Evolutionary conservation across 2,797 vertebrate genomes (phyloP).

Genomic region (Dendrocincla tyrannina): DNA sequence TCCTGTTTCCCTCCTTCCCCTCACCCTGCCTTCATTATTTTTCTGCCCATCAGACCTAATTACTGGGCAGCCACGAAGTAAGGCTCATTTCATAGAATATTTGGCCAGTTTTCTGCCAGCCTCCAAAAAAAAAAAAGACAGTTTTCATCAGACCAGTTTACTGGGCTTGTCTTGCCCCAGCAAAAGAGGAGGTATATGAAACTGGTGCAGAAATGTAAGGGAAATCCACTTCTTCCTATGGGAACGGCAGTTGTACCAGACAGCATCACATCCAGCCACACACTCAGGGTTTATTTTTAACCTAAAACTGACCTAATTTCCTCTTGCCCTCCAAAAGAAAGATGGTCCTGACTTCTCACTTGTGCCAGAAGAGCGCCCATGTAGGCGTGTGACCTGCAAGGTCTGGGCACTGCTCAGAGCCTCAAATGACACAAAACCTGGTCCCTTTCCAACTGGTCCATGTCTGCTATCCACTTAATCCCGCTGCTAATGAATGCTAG

Average conservation of each 20-base stretch:
- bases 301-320: not conserved
- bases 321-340: not conserved
- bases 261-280: not conserved
- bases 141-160: not conserved
- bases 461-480: not conserved
- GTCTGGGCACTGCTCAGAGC: not conserved
- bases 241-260: not conserved
- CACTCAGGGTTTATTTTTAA: not conserved
- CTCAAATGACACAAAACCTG: not conserved
- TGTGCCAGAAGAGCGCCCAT: not conserved
- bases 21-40: not conserved
- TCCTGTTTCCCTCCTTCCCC: not conserved
- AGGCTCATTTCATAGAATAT: not conserved
- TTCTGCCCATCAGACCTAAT: not conserved
- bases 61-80: not conserved
- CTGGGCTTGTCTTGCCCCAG: not conserved
- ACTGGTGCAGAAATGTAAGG: not conserved
- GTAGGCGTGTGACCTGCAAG: not conserved
- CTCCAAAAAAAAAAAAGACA: not conserved
- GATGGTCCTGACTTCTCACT: not conserved
- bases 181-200: not conserved
- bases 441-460: not conserved
- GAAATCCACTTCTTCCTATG: not conserved
- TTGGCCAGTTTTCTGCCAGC: not conserved
- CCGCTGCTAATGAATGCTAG: fast-evolving